phyloP scores from a whole-genome alignment of 2,797 vertebrate species.

The Coilia nasus region DNA sequence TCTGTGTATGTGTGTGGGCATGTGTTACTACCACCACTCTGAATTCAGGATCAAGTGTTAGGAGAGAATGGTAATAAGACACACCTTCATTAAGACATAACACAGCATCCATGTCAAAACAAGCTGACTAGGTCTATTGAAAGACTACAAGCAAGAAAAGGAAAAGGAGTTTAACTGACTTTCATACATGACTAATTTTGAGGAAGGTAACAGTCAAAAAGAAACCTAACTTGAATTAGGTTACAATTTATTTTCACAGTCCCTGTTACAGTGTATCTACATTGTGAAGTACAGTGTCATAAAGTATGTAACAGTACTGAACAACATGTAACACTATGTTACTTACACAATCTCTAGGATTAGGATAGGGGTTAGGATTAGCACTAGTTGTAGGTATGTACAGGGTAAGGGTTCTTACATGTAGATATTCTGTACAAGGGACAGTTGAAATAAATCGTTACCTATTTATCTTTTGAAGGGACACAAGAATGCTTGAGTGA shows the following conservation, averaged over 20 bases:
- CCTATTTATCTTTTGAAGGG: neutral
- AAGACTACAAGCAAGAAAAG: neutral
- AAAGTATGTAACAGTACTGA: too few species aligned
- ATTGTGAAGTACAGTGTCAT: too few species aligned
- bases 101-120: neutral
- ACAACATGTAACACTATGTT: too few species aligned
- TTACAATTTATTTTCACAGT: too few species aligned
- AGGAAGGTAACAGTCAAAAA: too few species aligned
- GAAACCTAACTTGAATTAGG: too few species aligned
- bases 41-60: neutral
- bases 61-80: neutral
- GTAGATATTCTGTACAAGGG: too few species aligned
- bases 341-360: too few species aligned
- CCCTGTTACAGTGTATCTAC: too few species aligned
- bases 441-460: neutral
- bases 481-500: neutral
- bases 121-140: neutral
- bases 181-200: neutral
- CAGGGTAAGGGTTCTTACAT: too few species aligned
- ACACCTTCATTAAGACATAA: neutral
- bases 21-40: neutral
- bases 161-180: neutral
- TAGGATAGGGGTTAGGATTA: too few species aligned
- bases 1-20: neutral
- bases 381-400: too few species aligned